Conservation (phyloP, 2,113 vertebrate species). For the Brachirus orientalis region DNA sequence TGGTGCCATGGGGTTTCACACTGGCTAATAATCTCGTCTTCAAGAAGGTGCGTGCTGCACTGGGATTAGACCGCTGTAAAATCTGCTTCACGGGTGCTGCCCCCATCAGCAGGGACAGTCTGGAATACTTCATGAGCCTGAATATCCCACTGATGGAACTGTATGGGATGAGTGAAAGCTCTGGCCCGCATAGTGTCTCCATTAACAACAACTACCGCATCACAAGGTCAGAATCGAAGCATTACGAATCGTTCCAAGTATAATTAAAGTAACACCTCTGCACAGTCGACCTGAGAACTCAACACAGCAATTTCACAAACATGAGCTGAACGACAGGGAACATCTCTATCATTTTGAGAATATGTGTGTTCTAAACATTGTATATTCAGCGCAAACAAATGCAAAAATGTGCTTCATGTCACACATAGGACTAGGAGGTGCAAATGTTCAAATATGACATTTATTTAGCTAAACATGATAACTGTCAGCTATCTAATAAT, state of each 20-base stretch:
- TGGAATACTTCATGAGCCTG: conserved; percentile 87
- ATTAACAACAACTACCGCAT: conserved; percentile 37
- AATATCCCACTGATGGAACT: conserved; percentile 78
- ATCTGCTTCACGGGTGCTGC: conserved; percentile 75
- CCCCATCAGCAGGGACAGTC: conserved; percentile 79
- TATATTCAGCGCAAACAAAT: no score
- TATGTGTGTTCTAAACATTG: no score
- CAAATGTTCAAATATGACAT: no score
- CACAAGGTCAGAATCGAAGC: conserved; percentile 70
- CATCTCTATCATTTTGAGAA: no score
- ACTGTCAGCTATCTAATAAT: no score
- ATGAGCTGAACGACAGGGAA: no score
- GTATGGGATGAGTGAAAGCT: conserved; percentile 84
- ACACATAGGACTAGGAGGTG: no score
- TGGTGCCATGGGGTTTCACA: conserved; percentile 77
- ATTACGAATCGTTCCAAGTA: not conserved
- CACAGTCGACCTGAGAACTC: no score
- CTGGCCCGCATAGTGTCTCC: conserved; percentile 77
- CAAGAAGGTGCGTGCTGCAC: conserved; percentile 68
- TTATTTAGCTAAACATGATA: no score
- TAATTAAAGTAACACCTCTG: no score
- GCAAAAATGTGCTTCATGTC: no score
- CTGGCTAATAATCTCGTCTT: conserved; percentile 83
- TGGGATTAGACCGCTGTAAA: conserved; percentile 82
- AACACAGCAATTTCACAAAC: no score